Conservation (phyloP, 2,888 invertebrate species). For the Caenorhabditis drosophilae region DNA sequence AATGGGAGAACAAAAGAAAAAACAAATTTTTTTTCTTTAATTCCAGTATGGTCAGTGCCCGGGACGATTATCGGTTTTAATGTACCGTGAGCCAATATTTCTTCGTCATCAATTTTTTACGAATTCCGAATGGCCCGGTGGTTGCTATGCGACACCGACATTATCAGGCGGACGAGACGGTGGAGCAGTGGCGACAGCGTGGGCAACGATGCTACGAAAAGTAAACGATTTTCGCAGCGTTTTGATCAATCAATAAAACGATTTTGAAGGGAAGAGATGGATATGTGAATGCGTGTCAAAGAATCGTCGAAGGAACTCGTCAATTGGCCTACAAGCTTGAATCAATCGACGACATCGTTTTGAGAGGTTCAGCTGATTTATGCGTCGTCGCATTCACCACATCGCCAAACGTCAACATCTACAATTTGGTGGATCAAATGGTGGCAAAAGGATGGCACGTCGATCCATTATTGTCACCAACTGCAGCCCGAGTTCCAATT, state of each 20-base stretch:
- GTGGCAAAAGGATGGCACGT: conserved; percentile 51
- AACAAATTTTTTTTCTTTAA: conserved; percentile 71
- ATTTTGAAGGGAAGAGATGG: conserved; percentile 63
- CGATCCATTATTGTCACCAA: conserved; percentile 41
- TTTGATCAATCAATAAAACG: too few relatives aligned
- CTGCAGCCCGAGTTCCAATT: conserved; percentile 41
- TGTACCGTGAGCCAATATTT: conserved; percentile 82
- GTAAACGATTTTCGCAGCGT: too few relatives aligned
- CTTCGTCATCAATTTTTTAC: conserved; percentile 88
- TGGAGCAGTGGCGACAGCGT: conserved; percentile 72
- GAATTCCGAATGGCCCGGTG: conserved; percentile 95
- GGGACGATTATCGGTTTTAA: conserved; percentile 90
- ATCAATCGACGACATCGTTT: conserved; percentile 12
- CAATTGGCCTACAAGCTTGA: conserved; percentile 19
- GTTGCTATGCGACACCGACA: conserved; percentile 95
- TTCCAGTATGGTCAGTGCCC: conserved; percentile 97
- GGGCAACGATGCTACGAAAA: conserved; percentile 71
- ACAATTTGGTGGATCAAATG: conserved; percentile 81
- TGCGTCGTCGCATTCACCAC: conserved; percentile 88
- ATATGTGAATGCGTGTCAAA: conserved; percentile 75
- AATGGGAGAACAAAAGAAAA: conserved; percentile 3
- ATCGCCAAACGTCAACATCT: conserved; percentile 83
- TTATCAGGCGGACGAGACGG: conserved; percentile 75
- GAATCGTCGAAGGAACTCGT: conserved; percentile 37
- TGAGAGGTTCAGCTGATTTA: conserved; percentile 82